phyloP scores from a whole-genome alignment of 2,888 invertebrate species.

The Tetranychus piercei region DNA sequence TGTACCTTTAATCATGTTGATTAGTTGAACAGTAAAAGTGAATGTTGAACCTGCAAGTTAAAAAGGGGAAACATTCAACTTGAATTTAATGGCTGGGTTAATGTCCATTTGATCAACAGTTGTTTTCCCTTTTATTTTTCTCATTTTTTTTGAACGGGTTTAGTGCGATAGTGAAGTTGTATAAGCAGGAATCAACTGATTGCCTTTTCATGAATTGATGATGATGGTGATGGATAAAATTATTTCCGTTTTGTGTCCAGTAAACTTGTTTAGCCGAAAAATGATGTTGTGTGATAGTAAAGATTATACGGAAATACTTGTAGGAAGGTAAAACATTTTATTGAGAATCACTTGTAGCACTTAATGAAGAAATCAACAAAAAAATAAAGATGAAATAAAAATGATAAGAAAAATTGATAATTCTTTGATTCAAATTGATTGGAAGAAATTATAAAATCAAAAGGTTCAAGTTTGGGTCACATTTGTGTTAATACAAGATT shows the following conservation, averaged over 20 bases:
- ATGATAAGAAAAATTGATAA: not conserved
- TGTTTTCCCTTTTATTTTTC: not conserved
- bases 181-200: not conserved
- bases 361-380: not conserved
- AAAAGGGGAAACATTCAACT: not conserved
- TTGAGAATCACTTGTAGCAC: not conserved
- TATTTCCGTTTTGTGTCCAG: not conserved
- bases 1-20: not conserved
- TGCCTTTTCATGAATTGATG: not conserved
- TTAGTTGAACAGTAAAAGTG: too few species aligned
- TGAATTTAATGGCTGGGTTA: not conserved
- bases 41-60: too few species aligned
- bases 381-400: not conserved
- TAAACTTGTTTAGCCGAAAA: not conserved
- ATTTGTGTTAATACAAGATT: too few species aligned
- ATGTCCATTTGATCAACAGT: not conserved
- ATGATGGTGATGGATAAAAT: not conserved
- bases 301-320: not conserved
- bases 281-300: not conserved
- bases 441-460: not conserved
- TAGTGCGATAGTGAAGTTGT: not conserved
- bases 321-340: not conserved
- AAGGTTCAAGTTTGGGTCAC: not conserved
- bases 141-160: not conserved
- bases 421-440: not conserved